phyloP scores from a whole-genome alignment of 1,140 invertebrate genomes.

The Gonatopus flavifemur region DNA sequence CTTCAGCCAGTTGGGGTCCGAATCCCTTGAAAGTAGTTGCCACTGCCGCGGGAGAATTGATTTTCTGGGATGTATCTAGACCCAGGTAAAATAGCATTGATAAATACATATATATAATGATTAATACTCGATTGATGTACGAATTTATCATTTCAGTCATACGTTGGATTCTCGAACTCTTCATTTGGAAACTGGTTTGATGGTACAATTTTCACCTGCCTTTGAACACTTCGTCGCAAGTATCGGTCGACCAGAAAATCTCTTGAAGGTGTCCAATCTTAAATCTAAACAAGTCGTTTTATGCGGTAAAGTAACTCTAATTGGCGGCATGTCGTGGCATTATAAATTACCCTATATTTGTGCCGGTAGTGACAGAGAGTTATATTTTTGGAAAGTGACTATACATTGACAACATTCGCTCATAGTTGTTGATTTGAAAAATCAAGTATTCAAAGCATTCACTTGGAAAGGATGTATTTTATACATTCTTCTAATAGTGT shows the following conservation, averaged over 20 bases:
- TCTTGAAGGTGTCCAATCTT: constrained; percentile 64
- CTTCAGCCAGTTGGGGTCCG: constrained; percentile 71
- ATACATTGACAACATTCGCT: constrained; percentile 61
- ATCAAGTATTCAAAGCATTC: too few relatives aligned
- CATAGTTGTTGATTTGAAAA: too few relatives aligned
- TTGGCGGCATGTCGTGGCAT: constrained; percentile 66
- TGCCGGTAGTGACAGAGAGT: constrained; percentile 63
- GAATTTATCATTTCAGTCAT: constrained; percentile 49
- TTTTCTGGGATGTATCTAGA: constrained; percentile 66
- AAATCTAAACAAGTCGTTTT: constrained; percentile 60
- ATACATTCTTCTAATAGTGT: too few relatives aligned
- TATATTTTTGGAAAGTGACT: constrained; percentile 67
- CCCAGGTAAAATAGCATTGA: constrained; percentile 53
- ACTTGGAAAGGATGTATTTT: constrained; percentile 1
- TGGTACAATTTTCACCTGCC: constrained; percentile 59
- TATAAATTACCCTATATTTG: constrained; percentile 65
- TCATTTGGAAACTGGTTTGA: constrained; percentile 63
- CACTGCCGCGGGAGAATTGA: constrained; percentile 64
- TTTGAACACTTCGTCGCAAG: constrained; percentile 63
- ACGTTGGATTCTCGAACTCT: constrained; percentile 60
- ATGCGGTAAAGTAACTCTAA: constrained; percentile 57
- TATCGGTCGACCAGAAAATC: constrained; percentile 63
- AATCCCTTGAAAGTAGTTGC: constrained; percentile 67
- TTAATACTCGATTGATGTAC: not conserved
- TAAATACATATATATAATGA: not conserved